Percentiles rank a stretch among this genome's conserved stretches.
Evolutionary conservation across 2,888 invertebrate genomes (phyloP).

Genomic region (Diloba caeruleocephala): DNA sequence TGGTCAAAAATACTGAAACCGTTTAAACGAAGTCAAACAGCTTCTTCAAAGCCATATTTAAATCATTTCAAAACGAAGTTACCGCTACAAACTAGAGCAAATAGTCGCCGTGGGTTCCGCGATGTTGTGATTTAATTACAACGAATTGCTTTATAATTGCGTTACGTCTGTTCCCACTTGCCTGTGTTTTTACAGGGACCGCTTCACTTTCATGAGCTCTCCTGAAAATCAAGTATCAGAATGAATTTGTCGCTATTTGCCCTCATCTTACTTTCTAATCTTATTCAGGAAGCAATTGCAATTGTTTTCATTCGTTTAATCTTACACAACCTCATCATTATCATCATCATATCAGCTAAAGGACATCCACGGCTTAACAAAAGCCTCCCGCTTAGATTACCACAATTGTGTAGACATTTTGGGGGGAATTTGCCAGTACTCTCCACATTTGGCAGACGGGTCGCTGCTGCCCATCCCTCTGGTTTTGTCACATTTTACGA

Average conservation of each 20-base stretch:
- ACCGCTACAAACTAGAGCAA: slow-evolving; percentile 31
- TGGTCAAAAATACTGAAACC: no score
- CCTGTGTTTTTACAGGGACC: slow-evolving; percentile 30
- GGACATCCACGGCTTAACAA: no score
- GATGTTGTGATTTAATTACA: slow-evolving; percentile 64
- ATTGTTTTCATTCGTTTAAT: slow-evolving; percentile 4
- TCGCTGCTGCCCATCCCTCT: no score
- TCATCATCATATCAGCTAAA: no score
- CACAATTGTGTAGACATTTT: no score
- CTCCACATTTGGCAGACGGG: no score
- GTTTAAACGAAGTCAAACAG: background rate
- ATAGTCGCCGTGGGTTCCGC: slow-evolving; percentile 8
- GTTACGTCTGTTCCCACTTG: slow-evolving; percentile 50
- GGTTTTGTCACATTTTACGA: no score
- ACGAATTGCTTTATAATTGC: slow-evolving; percentile 65
- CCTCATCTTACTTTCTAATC: slow-evolving; percentile 21
- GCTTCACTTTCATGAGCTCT: slow-evolving; percentile 38
- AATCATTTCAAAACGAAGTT: slow-evolving; percentile 34
- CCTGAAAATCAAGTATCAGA: slow-evolving; percentile 46
- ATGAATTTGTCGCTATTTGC: slow-evolving; percentile 28
- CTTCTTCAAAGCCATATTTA: slow-evolving; percentile 29
- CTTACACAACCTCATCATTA: no score
- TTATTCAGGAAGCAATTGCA: background rate
- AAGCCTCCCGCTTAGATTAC: no score
- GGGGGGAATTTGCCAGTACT: no score